phyloP scores from a whole-genome alignment of 1,140 invertebrate species.

The Scaptomyza pallida region DNA sequence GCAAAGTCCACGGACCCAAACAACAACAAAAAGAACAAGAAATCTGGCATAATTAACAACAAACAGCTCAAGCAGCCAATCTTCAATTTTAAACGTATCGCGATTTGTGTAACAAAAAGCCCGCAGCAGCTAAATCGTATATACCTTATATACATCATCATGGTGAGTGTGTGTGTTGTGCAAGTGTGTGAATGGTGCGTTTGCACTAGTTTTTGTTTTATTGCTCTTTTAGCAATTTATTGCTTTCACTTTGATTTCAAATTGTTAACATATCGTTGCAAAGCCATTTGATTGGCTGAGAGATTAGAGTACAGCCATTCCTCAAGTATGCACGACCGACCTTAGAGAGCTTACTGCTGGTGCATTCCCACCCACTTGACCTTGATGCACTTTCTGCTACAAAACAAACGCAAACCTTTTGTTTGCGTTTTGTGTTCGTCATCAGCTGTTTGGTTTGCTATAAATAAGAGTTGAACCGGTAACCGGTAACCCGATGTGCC shows the following conservation, averaged over 20 bases:
- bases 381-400: constrained; percentile 20
- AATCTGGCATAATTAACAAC: constrained; percentile 15
- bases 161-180: constrained; percentile 59
- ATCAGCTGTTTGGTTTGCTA: constrained; percentile 36
- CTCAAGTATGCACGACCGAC: background rate
- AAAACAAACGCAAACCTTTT: background rate
- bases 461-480: constrained; percentile 29
- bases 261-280: background rate
- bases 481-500: constrained; percentile 14
- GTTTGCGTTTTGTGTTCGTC: constrained; percentile 6
- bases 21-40: constrained; percentile 33
- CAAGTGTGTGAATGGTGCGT: constrained; percentile 25
- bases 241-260: constrained; percentile 43
- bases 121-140: constrained; percentile 49
- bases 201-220: constrained; percentile 59
- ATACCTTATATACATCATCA: constrained; percentile 71
- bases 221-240: constrained; percentile 46
- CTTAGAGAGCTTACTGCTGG: constrained; percentile 1
- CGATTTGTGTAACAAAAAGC: constrained; percentile 60
- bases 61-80: constrained; percentile 25
- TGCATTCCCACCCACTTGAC: constrained; percentile 16
- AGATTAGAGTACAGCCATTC: constrained; percentile 18
- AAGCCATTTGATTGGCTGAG: background rate
- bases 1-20: constrained; percentile 12
- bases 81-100: constrained; percentile 43